Evolutionary conservation across 2,797 vertebrate species (phyloP).

Genomic region (Aphelocoma californica): DNA sequence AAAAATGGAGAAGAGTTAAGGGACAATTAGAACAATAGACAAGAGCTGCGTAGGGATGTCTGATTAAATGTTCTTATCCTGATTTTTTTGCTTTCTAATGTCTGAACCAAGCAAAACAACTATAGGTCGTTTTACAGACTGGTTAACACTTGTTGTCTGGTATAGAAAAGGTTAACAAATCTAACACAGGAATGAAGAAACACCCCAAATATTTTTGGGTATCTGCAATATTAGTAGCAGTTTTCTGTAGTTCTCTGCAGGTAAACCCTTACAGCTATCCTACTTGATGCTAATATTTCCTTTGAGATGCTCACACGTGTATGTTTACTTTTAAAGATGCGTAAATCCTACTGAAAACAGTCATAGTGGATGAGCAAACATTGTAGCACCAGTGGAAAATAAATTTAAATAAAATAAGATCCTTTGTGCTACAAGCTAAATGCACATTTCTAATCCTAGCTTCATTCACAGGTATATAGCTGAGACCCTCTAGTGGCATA

Average conservation of each 20-base stretch:
- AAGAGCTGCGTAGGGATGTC: not conserved
- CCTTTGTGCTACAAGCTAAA: not conserved
- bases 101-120: not conserved
- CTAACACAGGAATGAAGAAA: not conserved
- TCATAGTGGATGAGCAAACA: not conserved
- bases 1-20: not conserved
- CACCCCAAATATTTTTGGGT: not conserved
- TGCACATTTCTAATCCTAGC: not conserved
- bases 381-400: not conserved
- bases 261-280: not conserved
- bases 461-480: not conserved
- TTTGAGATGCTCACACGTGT: not conserved
- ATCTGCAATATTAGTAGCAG: not conserved
- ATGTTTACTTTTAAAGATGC: not conserved
- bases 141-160: not conserved
- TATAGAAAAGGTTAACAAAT: not conserved
- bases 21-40: not conserved
- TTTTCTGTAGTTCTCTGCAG: not conserved
- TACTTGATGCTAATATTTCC: not conserved
- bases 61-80: not conserved
- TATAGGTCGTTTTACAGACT: not conserved
- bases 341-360: not conserved
- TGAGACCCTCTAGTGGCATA: conserved; percentile 69
- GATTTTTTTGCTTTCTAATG: not conserved
- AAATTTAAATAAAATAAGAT: not conserved